Evolutionary conservation across 1,140 invertebrate species (phyloP).

Genomic region (Metaphire vulgaris): DNA sequence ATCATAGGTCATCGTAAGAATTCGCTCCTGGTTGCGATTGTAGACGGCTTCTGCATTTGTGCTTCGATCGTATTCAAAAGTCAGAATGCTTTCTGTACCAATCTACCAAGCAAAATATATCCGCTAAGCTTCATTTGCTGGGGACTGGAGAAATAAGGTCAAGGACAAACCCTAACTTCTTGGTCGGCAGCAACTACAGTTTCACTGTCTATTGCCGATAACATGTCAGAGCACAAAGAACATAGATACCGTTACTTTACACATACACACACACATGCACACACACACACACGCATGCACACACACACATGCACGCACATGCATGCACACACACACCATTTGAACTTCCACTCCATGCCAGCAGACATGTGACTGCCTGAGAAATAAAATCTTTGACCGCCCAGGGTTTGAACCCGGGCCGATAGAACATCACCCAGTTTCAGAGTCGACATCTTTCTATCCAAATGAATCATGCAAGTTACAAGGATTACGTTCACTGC

Average conservation of each 20-base stretch:
- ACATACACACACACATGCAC: background rate
- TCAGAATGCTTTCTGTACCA: constrained; percentile 75
- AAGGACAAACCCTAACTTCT: no score
- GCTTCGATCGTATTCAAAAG: constrained; percentile 82
- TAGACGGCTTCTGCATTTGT: constrained; percentile 80
- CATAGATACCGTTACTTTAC: background rate
- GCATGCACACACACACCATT: background rate
- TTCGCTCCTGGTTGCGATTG: constrained; percentile 69
- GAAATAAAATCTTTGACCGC: no score
- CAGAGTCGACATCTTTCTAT: no score
- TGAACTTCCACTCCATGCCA: no score
- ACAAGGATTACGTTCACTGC: no score
- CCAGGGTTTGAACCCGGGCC: no score
- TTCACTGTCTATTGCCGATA: no score
- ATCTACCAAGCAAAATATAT: constrained; percentile 39
- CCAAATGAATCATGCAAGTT: no score
- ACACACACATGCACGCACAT: background rate
- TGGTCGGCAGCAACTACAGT: no score
- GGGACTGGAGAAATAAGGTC: background rate
- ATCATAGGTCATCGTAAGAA: constrained; percentile 80
- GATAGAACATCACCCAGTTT: no score
- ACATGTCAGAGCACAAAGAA: no score
- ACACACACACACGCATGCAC: background rate
- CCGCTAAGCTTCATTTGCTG: background rate
- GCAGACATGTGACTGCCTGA: no score